A percentile compares a stretch with the other conserved stretches of the same genome.
These are phyloP conservation scores for Morus bassanus DNA, from an alignment of 2,797 vertebrate species.

Conservation along the genomic window DNA sequence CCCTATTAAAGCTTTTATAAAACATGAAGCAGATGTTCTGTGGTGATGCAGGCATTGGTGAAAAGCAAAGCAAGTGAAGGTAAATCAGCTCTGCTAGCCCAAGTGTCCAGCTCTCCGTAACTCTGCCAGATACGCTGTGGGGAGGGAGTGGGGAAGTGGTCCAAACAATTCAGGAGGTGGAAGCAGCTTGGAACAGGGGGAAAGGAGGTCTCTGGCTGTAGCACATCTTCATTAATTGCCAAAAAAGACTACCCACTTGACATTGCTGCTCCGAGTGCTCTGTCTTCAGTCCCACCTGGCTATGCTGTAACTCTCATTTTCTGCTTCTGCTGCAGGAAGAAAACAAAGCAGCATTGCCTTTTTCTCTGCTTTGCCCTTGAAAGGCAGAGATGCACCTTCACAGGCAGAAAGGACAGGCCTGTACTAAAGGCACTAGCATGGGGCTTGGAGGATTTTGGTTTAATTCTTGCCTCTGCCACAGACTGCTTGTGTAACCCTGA, in stretches of 20 bases:
- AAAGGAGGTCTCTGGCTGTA: background rate
- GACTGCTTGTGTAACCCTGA: background rate
- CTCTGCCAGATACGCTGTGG: background rate
- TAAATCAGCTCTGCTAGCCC: background rate
- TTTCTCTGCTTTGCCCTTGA: background rate
- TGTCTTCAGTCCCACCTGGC: background rate
- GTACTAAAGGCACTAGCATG: background rate
- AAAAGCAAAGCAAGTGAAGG: background rate
- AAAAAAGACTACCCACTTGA: background rate
- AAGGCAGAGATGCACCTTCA: background rate
- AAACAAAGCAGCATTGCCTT: background rate
- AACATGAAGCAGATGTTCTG: constrained; percentile 1
- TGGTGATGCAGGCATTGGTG: background rate
- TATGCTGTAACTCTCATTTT: background rate
- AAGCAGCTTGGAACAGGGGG: background rate
- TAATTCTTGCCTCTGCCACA: background rate
- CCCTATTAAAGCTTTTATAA: background rate
- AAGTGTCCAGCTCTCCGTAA: background rate
- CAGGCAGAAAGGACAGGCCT: background rate
- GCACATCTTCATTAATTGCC: background rate
- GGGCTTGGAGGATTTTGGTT: background rate
- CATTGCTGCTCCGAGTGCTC: background rate
- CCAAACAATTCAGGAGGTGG: background rate
- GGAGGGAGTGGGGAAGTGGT: background rate
- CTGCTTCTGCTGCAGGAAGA: background rate